Percentiles rank a stretch among this genome's conserved stretches.
Evolutionary conservation across 2,797 vertebrate genomes (phyloP).

Genomic region (Erethizon dorsatum): DNA sequence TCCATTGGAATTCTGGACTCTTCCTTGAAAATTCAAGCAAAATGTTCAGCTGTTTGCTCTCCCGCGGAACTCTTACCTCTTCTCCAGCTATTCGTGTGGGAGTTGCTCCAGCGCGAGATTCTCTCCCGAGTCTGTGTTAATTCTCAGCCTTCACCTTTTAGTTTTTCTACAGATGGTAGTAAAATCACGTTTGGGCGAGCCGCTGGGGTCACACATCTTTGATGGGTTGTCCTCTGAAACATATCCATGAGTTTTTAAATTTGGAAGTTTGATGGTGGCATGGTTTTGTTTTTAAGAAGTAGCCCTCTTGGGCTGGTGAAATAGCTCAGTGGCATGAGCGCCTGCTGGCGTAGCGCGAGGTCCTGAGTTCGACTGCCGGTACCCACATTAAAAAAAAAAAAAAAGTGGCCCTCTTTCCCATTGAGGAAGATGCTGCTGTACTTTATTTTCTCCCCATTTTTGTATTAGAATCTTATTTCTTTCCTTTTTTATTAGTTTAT

Average conservation of each 20-base stretch:
- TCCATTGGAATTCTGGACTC: neutral
- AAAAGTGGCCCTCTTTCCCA: neutral
- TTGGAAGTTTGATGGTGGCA: neutral
- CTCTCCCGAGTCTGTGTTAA: neutral
- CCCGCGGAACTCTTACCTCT: slow-evolving; percentile 27
- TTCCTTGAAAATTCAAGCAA: slow-evolving; percentile 62
- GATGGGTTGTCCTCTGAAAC: slow-evolving; percentile 29
- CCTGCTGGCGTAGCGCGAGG: too few relatives aligned
- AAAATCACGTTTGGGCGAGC: slow-evolving; percentile 32
- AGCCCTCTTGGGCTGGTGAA: neutral
- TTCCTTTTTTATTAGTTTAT: neutral
- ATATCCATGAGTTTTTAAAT: slow-evolving; percentile 23
- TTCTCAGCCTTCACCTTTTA: slow-evolving; percentile 42
- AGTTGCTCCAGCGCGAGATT: neutral
- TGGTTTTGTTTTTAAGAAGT: slow-evolving; percentile 53
- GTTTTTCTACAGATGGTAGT: slow-evolving; percentile 6
- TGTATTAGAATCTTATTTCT: neutral
- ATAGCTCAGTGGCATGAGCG: too few relatives aligned
- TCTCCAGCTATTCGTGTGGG: slow-evolving; percentile 23
- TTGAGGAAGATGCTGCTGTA: neutral
- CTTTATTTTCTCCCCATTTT: neutral
- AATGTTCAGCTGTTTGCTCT: slow-evolving; percentile 39
- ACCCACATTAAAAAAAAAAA: neutral
- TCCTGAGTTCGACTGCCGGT: too few relatives aligned
- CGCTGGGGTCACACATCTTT: neutral